Conservation (phyloP, 92 coral and sea anemone species). For the Virgularia gustaviana region DNA sequence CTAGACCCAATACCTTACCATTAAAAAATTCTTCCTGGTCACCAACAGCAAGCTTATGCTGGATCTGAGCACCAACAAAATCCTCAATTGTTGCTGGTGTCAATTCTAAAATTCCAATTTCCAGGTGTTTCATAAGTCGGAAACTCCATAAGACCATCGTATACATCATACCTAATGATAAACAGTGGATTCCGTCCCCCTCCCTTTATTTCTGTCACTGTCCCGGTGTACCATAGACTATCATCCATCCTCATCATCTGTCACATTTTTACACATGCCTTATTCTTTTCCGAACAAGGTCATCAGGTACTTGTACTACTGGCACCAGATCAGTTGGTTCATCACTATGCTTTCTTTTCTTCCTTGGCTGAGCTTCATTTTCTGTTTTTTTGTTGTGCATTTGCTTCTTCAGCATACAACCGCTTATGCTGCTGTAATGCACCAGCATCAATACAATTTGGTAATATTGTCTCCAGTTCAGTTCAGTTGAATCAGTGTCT, state of each 20-base stretch:
- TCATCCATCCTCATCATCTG: constrained; percentile 17
- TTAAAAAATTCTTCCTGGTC: constrained; percentile 21
- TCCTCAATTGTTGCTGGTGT: constrained; percentile 15
- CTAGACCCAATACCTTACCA: constrained; percentile 19
- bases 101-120: constrained; percentile 6
- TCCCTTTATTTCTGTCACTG: constrained; percentile 24
- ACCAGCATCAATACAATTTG: constrained; percentile 22
- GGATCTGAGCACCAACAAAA: constrained; percentile 20
- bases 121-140: constrained; percentile 23
- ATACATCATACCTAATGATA: constrained; percentile 21
- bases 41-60: constrained; percentile 22
- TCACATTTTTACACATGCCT: constrained; percentile 13
- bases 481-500: constrained; percentile 7
- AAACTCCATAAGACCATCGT: constrained; percentile 18
- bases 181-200: constrained; percentile 2
- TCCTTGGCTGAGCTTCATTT: constrained; percentile 4
- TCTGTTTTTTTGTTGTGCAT: constrained; percentile 5
- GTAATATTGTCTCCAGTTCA: constrained; percentile 15
- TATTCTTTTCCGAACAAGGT: constrained; percentile 22
- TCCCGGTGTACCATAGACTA: constrained; percentile 23
- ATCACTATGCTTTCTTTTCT: constrained; percentile 21
- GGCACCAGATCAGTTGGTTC: constrained; percentile 15
- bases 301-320: constrained; percentile 21
- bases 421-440: constrained; percentile 17
- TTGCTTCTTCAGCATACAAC: constrained; percentile 12